These are phyloP conservation scores for Thereva unica DNA, from an alignment of 2,888 invertebrate species.

Conservation along the genomic window DNA sequence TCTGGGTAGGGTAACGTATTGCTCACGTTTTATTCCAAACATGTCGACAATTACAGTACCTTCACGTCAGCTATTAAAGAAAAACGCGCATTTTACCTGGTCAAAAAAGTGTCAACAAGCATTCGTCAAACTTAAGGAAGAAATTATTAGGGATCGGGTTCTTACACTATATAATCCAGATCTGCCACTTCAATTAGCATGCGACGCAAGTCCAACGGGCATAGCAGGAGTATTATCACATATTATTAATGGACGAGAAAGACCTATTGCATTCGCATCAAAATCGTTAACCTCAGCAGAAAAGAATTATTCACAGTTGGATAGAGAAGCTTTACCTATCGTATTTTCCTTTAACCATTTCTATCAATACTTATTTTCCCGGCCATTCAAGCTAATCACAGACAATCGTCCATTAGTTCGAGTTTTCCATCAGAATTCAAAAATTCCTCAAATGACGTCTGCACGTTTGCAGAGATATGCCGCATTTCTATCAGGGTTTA, in stretches of 20 bases:
- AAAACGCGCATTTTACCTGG: slow-evolving; percentile 39
- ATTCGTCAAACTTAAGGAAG: not conserved
- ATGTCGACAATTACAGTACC: too few species aligned
- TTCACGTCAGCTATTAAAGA: not conserved
- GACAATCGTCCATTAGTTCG: too few species aligned
- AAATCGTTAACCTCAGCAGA: slow-evolving; percentile 38
- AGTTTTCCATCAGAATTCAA: too few species aligned
- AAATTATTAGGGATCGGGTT: slow-evolving; percentile 26
- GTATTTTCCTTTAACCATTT: too few species aligned
- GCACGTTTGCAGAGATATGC: too few species aligned
- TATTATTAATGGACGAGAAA: slow-evolving; percentile 27
- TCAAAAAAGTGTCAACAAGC: slow-evolving; percentile 37
- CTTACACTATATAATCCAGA: slow-evolving; percentile 38
- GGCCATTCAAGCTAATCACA: too few species aligned
- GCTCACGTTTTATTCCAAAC: too few species aligned
- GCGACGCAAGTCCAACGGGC: slow-evolving; percentile 40
- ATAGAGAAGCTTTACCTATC: slow-evolving; percentile 29
- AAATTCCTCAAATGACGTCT: too few species aligned
- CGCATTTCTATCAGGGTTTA: too few species aligned
- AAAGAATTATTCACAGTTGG: slow-evolving; percentile 39
- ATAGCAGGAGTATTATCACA: slow-evolving; percentile 40
- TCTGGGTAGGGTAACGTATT: too few species aligned
- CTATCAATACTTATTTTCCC: too few species aligned
- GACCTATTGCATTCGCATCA: slow-evolving; percentile 37
- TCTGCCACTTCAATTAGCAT: slow-evolving; percentile 7